phyloP scores from a whole-genome alignment of 2,113 vertebrate species.

The Oxyruncus cristatus region DNA sequence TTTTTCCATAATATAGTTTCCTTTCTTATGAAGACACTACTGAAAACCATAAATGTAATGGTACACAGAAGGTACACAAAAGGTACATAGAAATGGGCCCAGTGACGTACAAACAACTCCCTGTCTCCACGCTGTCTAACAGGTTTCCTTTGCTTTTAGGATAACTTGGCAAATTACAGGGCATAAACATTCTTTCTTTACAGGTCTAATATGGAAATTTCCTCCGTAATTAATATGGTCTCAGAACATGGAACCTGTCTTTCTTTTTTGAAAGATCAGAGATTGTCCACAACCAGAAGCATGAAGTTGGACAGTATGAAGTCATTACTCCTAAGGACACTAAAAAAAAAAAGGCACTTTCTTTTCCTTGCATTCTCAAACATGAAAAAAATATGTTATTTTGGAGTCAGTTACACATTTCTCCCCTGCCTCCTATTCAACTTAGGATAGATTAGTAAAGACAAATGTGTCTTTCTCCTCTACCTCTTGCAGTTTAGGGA shows the following conservation, averaged over 20 bases:
- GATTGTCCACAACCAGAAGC: not conserved
- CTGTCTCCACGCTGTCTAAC: not conserved
- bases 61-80: not conserved
- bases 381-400: not conserved
- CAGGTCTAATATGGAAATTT: not conserved
- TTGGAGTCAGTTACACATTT: not conserved
- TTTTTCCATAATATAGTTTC: not conserved
- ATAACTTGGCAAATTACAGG: not conserved
- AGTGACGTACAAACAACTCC: not conserved
- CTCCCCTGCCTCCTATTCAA: not conserved
- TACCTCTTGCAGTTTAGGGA: not conserved
- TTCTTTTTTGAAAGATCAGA: not conserved
- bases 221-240: not conserved
- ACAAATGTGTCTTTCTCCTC: not conserved
- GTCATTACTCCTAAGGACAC: not conserved
- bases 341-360: not conserved
- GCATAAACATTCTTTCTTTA: not conserved
- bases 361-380: not conserved
- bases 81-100: not conserved
- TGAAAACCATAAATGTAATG: not conserved
- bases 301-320: not conserved
- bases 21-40: not conserved
- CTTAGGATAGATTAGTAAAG: fast-evolving
- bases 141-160: not conserved
- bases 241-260: fast-evolving